Conservation (phyloP, 2,888 invertebrate genomes). For the Sceliomorpha sp. region DNA sequence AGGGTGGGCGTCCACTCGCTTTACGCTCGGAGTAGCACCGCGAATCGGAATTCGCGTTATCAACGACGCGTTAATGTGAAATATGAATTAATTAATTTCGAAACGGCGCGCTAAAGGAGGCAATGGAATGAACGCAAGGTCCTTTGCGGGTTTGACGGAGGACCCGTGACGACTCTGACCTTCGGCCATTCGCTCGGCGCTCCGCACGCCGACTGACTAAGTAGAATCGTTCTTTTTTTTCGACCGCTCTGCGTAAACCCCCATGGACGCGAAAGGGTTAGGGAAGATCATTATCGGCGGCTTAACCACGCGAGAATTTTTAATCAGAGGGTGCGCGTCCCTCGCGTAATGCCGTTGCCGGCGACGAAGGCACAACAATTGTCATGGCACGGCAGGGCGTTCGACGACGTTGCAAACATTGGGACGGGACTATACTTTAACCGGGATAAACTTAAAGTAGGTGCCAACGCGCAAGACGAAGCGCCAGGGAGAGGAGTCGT, state of each 20-base stretch:
- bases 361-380: constrained; percentile 72
- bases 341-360: constrained; percentile 73
- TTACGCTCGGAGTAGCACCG: constrained; percentile 63
- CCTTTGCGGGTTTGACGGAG: too few species aligned
- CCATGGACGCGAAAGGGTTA: constrained; percentile 74
- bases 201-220: constrained; percentile 72
- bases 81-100: constrained; percentile 60
- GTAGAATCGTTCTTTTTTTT: constrained; percentile 77
- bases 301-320: constrained; percentile 81
- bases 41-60: constrained; percentile 70
- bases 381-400: constrained; percentile 65
- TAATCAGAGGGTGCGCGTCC: constrained; percentile 81
- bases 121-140: too few species aligned
- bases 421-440: constrained; percentile 63
- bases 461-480: constrained; percentile 66
- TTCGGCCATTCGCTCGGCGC: constrained; percentile 71
- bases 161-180: constrained; percentile 66
- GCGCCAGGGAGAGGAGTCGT: constrained; percentile 68
- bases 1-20: constrained; percentile 61
- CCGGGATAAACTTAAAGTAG: constrained; percentile 61
- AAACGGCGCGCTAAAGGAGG: constrained; percentile 10
- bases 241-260: constrained; percentile 71
- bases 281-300: constrained; percentile 80
- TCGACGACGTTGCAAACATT: constrained; percentile 49
- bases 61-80: constrained; percentile 62